Evolutionary conservation across 2,113 vertebrate genomes (phyloP), one percentile per base, ranked within the genome.

Genomic region (Centropus unirufus): DNA sequence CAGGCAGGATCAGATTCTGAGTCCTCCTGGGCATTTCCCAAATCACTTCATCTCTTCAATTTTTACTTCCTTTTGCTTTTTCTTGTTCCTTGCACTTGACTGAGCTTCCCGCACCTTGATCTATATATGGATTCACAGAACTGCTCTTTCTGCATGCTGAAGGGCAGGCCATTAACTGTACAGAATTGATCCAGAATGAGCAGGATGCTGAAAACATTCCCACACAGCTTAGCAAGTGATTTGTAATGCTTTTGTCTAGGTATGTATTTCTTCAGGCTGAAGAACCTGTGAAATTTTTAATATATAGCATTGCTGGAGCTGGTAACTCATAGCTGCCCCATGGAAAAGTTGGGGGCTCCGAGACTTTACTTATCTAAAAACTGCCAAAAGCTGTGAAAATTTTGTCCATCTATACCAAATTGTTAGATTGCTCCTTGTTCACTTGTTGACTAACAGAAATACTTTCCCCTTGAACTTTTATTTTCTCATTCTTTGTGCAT

Each of bases 181-280:
- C 39, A 51, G 85, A 92, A 93, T 73, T 0, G 3, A 91, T 77
- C 63, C 75, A 83, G 75, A 77, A 76, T 10, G 49, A 93, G 75
- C 27, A 90, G 51, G 75, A 83, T 88, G 68, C 72, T 93, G 79
- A 90, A 92, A 86, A 94, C 51, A 85, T 86, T 81, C 64, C 57
- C 44, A 67, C 5, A 8, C 36, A 86, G 21, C 30, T 92, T 73
- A 70, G 23, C 57, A 46, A 81, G 42, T 30, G 47, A 83, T 87
- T 80, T 89, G 55, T 72, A 83, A 67, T 59, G 52, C 68, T 91
- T 93, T 89, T 92, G 52, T 86, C 64, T 64, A 44, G 44, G 29
- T 75, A 46, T 12, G 29, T 11, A 44, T 29, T 72, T 64, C 32
- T 73, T 73, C 10, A 36, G 69, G 29, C 20, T 66, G 76, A 92